phyloP scores from a whole-genome alignment of 1,140 invertebrate species.

The Octopus bimaculoides region DNA sequence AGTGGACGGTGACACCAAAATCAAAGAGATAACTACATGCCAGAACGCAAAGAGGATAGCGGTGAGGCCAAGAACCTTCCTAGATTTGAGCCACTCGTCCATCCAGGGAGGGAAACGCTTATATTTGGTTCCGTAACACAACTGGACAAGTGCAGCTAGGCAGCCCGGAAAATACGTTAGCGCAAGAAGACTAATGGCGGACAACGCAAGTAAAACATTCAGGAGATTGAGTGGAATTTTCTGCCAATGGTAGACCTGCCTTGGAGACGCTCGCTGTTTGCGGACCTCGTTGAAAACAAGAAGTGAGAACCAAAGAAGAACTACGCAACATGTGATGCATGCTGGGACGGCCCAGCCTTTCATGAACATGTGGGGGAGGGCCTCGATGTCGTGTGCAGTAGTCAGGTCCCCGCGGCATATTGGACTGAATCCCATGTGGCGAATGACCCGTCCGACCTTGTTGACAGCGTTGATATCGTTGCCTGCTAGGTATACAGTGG shows the following conservation, averaged over 20 bases:
- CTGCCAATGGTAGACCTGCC: not conserved
- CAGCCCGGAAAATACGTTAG: constrained; percentile 48
- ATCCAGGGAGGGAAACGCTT: constrained; percentile 46
- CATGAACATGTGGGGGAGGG: constrained; percentile 37
- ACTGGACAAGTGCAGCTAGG: constrained; percentile 43
- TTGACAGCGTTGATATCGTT: constrained; percentile 32
- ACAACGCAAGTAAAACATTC: constrained; percentile 52
- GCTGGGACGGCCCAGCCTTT: constrained; percentile 43
- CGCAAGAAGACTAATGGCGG: constrained; percentile 45
- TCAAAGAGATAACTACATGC: constrained; percentile 45
- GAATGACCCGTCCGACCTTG: constrained; percentile 34
- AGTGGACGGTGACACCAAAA: constrained; percentile 50
- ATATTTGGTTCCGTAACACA: constrained; percentile 48
- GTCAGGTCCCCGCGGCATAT: constrained; percentile 39
- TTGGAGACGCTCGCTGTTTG: not conserved
- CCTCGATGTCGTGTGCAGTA: constrained; percentile 41
- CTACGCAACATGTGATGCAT: constrained; percentile 37
- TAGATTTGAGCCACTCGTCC: constrained; percentile 44
- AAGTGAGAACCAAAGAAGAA: constrained; percentile 41
- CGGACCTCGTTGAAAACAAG: not conserved
- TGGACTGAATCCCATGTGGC: constrained; percentile 43
- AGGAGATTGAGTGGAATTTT: not conserved
- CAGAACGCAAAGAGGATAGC: constrained; percentile 38
- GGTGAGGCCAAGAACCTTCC: constrained; percentile 50
- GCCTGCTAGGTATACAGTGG: constrained; percentile 42